Evolutionary conservation across 2,113 vertebrate genomes (phyloP).

Genomic region (Regulus satrapa): DNA sequence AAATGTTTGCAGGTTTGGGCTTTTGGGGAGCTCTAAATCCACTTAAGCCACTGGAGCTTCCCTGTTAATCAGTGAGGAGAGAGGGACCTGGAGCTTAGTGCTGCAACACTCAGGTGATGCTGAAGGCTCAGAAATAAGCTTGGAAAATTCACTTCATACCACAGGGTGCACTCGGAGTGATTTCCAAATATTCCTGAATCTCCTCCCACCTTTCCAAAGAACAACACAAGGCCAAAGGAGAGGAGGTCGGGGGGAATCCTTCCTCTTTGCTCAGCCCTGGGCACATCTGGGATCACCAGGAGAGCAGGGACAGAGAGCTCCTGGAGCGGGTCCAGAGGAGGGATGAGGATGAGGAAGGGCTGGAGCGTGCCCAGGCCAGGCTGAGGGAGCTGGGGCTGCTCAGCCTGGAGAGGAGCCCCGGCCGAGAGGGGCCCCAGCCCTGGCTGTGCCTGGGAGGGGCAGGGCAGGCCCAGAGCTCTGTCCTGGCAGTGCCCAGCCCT

Average conservation of each 20-base stretch:
- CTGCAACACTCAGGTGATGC: neutral
- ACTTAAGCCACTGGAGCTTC: conserved; percentile 20
- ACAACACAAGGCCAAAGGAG: neutral
- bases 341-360: neutral
- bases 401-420: neutral
- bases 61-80: neutral
- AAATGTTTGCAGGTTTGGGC: conserved; percentile 37
- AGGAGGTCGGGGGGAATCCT: neutral
- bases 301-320: neutral
- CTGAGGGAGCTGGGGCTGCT: neutral
- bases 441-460: neutral
- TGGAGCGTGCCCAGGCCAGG: neutral
- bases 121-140: neutral
- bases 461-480: no score
- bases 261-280: neutral
- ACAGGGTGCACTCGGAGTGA: neutral
- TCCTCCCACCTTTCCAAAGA: neutral
- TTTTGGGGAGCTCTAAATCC: neutral
- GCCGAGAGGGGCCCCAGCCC: neutral
- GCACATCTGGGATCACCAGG: neutral
- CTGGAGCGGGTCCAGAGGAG: neutral
- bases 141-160: neutral
- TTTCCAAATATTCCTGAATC: neutral
- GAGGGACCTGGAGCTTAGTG: neutral
- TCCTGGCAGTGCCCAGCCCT: no score